Evolutionary conservation across 2,888 invertebrate species (phyloP).

Genomic region (Laothoe populi): DNA sequence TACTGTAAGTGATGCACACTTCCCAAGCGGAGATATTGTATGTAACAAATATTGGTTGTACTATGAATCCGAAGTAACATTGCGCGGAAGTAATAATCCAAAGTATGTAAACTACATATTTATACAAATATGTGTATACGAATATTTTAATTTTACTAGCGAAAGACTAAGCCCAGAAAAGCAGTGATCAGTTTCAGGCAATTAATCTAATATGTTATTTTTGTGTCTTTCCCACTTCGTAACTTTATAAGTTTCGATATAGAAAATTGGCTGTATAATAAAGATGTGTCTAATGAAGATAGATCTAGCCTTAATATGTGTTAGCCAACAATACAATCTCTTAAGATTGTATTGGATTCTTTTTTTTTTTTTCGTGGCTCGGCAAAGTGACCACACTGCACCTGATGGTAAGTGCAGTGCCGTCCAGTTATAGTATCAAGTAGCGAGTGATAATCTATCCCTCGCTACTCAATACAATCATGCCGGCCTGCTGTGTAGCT

Average conservation of each 20-base stretch:
- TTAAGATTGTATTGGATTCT: neutral
- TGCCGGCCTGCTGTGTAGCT: no score
- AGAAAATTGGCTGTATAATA: neutral
- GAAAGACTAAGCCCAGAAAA: neutral
- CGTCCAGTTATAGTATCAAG: no score
- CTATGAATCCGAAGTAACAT: neutral
- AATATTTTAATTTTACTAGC: neutral
- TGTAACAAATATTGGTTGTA: neutral
- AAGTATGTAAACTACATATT: no score
- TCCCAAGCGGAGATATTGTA: slow-evolving; percentile 1
- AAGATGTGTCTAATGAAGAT: neutral
- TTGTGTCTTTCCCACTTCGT: neutral
- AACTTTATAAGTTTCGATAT: neutral
- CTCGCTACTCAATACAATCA: no score
- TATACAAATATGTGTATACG: no score
- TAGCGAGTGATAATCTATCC: no score
- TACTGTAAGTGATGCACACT: neutral
- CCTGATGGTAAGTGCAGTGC: no score
- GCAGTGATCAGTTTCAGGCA: neutral
- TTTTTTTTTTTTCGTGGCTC: no score
- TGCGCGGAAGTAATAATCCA: no score
- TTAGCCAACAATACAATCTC: neutral
- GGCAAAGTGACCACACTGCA: no score
- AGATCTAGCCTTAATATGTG: neutral
- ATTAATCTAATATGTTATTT: neutral